A percentile compares a stretch with the other conserved stretches of the same genome.
Conservation (phyloP, 1,140 invertebrate species). For the Eriosoma lanigerum region DNA sequence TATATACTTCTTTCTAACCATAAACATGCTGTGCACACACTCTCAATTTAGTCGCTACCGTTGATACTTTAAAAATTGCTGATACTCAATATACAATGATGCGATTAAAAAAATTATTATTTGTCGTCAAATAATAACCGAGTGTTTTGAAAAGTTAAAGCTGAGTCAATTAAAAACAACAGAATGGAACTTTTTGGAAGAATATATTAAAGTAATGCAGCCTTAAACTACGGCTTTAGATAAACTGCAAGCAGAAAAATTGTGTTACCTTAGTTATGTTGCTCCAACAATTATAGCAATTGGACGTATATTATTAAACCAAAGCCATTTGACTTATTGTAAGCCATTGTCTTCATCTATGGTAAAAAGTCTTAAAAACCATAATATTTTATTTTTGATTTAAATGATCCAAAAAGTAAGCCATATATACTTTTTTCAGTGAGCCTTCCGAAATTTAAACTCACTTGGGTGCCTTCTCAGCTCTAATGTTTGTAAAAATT, state of each 20-base stretch:
- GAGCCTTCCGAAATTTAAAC: too few species aligned
- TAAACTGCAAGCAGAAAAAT: constrained; percentile 6
- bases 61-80: not conserved
- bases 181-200: constrained; percentile 23
- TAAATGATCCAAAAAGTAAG: too few species aligned
- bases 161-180: constrained; percentile 4
- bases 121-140: not conserved
- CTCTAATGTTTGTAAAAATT: too few species aligned
- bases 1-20: not conserved
- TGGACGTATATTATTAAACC: not conserved
- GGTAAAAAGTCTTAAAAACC: not conserved
- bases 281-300: constrained; percentile 13
- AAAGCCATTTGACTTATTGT: constrained; percentile 10
- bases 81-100: not conserved
- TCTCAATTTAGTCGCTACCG: not conserved
- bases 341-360: too few species aligned
- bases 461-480: too few species aligned
- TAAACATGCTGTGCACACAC: not conserved
- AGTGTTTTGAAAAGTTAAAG: constrained; percentile 4
- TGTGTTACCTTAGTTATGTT: not conserved
- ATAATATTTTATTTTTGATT: constrained; percentile 1
- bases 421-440: too few species aligned
- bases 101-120: not conserved
- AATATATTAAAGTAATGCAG: constrained; percentile 6
- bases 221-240: not conserved